These are phyloP conservation scores for Cyanistes caeruleus DNA, from an alignment of 2,113 vertebrate species.

Conservation along the genomic window DNA sequence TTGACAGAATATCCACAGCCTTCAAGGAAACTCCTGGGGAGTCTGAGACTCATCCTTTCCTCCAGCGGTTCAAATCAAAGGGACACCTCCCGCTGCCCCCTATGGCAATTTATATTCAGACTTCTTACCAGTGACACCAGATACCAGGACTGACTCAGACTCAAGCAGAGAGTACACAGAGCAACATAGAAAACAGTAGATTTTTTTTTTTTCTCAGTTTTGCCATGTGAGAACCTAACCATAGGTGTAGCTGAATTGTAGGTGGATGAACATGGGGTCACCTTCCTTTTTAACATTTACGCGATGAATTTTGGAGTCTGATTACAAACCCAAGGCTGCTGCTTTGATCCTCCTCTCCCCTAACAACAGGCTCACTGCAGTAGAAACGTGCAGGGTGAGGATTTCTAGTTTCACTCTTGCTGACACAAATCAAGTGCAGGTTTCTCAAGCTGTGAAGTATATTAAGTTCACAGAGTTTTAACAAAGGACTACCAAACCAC, in stretches of 20 bases:
- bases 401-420: constrained; percentile 68
- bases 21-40: neutral
- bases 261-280: neutral
- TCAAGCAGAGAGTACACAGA: neutral
- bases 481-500: constrained; percentile 70
- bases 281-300: neutral
- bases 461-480: constrained; percentile 78
- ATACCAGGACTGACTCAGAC: neutral
- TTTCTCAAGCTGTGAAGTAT: constrained; percentile 78
- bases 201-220: neutral
- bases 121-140: neutral
- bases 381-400: constrained; percentile 37
- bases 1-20: neutral
- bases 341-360: constrained; percentile 60
- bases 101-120: neutral
- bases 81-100: neutral
- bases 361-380: neutral
- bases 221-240: neutral
- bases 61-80: neutral
- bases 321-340: constrained; percentile 26
- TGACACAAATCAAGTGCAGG: constrained; percentile 70
- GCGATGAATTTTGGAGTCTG: neutral
- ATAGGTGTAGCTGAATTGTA: neutral
- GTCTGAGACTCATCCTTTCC: neutral
- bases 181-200: neutral